Evolutionary conservation across 2,797 vertebrate species (phyloP), one percentile per base, ranked within the genome.

Genomic region (Benthosema pterotum): DNA sequence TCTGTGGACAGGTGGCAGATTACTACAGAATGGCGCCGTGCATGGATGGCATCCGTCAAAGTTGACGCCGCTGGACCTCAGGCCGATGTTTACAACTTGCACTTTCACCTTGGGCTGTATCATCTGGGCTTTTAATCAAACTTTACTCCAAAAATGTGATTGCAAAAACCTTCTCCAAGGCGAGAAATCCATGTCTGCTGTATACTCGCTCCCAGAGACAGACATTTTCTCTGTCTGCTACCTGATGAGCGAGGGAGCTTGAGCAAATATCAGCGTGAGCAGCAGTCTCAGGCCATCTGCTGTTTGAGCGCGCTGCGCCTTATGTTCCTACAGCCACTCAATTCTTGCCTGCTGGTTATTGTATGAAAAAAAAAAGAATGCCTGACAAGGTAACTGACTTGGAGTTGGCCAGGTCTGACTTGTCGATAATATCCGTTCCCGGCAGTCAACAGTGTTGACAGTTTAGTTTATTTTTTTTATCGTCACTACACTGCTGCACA

Each of bases 181-280:
- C 6, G 28, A 32, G 28, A 32, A 32, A 32, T 32, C 6, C 1
- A 32, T 32, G 28, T 32, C 28, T 32, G 28, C 28, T 32, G n/a
- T n/a, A n/a, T n/a, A 32, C 28, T 32, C 28, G 8, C 5, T 32
- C 28, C 28, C 5, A 32, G 28, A 32, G 28, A 6, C 28, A 7
- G 5, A 7, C 68, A 38, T 60, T 72, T 80, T 76, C 73, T 79
- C 55, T 71, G 60, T 59, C 67, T 32, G 52, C 54, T 25, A 3
- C 42, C 67, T 6, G 74, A n/a, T 12, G 66, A 71, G 70, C 13
- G 3, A 43, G 63, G 32, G 12, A 17, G 52, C 45, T 38, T 38
- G n/a, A 46, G 70, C 71, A 74, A 63, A 80, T 78, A 80, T 85
- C 77, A 88, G 87, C 86, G 83, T 88, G 81, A 87, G 69, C 71